Evolutionary conservation across 1,140 invertebrate species (phyloP).

Genomic region (Philotrypesis tridentata): DNA sequence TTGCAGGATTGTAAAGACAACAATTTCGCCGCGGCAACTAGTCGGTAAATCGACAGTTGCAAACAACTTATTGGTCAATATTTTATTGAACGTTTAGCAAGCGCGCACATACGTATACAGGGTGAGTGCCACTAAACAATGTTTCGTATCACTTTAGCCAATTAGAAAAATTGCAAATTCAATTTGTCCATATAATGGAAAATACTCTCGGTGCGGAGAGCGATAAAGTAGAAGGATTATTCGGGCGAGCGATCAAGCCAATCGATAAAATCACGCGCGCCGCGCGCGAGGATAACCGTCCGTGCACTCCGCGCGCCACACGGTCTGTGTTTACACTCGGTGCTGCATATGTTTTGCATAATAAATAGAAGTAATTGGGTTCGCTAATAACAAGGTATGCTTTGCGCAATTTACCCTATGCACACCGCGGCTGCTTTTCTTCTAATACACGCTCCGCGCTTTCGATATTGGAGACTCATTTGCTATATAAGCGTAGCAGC

Average conservation of each 20-base stretch:
- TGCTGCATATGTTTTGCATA: slow-evolving; percentile 44
- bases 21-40: too few relatives aligned
- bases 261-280: slow-evolving; percentile 29
- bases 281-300: not conserved
- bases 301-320: not conserved
- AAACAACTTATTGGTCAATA: too few relatives aligned
- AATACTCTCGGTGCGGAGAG: not conserved
- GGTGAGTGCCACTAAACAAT: not conserved
- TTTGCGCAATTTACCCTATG: slow-evolving; percentile 24
- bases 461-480: not conserved
- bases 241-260: slow-evolving; percentile 26
- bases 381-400: slow-evolving; percentile 35
- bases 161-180: not conserved
- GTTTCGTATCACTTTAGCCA: not conserved
- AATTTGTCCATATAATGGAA: not conserved
- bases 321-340: slow-evolving; percentile 17
- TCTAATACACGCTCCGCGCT: not conserved
- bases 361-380: slow-evolving; percentile 48
- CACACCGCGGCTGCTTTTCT: slow-evolving; percentile 1
- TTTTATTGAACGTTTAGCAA: not conserved
- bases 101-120: not conserved
- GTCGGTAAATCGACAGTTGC: too few relatives aligned
- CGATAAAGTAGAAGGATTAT: slow-evolving; percentile 25
- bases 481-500: too few relatives aligned
- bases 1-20: too few relatives aligned